Base-by-base conservation (phyloP, 2,797 vertebrate genomes). In the Acrossocheilus wenchowensis region DNA sequence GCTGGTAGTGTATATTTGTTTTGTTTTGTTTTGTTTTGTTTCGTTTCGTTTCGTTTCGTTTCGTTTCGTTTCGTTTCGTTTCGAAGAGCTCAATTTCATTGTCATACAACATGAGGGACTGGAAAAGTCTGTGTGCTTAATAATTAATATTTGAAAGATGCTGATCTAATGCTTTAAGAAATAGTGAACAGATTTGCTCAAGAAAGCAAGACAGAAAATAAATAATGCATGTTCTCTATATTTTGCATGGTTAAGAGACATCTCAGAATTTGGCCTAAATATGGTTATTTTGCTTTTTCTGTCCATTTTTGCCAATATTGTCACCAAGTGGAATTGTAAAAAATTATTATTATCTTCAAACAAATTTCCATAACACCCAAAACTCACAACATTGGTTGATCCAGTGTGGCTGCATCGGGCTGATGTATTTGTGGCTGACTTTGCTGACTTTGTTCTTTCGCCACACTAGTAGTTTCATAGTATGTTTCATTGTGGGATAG, bases 221-320 rank as follows among this genome's bases (percentile, higher is more conserved):
- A 73, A 48, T 30, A 48, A 77, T 77, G 48, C 48, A 77, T 77
- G 30, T 36, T 9, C 73, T 52, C 45, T 11, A n/a, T 75, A 52
- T 17, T 26, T 50, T 75, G 8, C 45, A 75, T 50, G 15, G 26
- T 34, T 50, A 74, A 30, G 14, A 30, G 6, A 5, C n/a, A 17
- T 74, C n/a, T 74, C 72, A 11, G 26, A 34, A 75, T 80, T 26
- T 64, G 78, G 60, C 17, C 57, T 81, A 66, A 14, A 66, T 81
- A 21, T 21, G 9, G 2, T 52, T 52, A 34, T 19, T 75, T 50
- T 6, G 15, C 2, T 12, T 74, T 34, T 34, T 30, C 4, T 50
- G 8, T 34, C 7, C 7, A 48, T 75, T 45, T 73, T 74, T 74
- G 4, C 1, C 15, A 75, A 1, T 34, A 12, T 11, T 34, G 2